Conservation (phyloP, 2,113 vertebrate genomes). For the Calyptomena viridis region DNA sequence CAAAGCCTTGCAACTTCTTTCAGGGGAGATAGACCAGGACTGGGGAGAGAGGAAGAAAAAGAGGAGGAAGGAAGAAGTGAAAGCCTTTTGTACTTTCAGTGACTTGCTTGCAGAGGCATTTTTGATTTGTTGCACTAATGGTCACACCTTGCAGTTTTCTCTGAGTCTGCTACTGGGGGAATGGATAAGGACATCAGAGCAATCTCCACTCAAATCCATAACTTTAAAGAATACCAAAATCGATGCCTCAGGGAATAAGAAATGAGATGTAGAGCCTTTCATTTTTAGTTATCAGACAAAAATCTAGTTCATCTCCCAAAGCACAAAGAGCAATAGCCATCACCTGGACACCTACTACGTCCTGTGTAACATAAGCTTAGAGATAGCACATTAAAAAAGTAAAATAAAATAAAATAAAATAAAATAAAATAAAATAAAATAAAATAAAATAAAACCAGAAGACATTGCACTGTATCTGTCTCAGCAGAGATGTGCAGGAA, state of each 20-base stretch:
- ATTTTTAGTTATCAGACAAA: neutral
- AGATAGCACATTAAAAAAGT: neutral
- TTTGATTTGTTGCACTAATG: neutral
- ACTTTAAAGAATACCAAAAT: conserved; percentile 24
- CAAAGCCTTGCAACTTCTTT: conserved; percentile 61
- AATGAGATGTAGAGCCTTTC: neutral
- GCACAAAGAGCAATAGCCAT: neutral
- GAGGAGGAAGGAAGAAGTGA: neutral
- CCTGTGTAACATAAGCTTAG: neutral
- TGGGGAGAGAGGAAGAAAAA: neutral
- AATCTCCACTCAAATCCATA: neutral
- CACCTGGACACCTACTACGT: neutral
- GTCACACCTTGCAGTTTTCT: neutral
- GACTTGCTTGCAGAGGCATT: neutral
- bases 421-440: neutral
- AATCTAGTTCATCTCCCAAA: neutral
- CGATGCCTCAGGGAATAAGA: neutral
- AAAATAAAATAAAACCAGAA: neutral
- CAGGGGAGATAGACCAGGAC: neutral
- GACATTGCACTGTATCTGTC: neutral
- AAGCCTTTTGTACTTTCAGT: neutral
- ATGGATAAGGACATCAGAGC: neutral
- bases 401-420: neutral
- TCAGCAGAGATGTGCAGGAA: neutral
- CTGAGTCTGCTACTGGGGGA: neutral